A percentile compares a stretch with the other conserved stretches of the same genome.
Evolutionary conservation across 2,797 vertebrate species (phyloP).

Genomic region (Poeciliopsis gracilis): DNA sequence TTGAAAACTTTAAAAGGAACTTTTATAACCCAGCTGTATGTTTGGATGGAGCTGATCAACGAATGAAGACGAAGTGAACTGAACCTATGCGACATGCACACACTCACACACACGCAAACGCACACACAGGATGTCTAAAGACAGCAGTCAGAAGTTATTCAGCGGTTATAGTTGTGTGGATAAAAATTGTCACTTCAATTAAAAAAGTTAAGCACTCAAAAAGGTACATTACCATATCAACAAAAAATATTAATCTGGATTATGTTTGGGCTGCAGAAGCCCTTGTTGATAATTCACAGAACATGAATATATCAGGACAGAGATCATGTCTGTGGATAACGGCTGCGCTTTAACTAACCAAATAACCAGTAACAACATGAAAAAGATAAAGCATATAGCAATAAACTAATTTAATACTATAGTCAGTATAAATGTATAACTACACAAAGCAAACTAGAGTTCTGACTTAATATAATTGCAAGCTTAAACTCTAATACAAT

Average conservation of each 20-base stretch:
- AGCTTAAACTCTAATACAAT: background rate
- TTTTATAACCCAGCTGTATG: background rate
- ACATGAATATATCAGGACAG: background rate
- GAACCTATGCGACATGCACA: background rate
- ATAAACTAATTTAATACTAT: background rate
- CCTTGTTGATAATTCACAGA: background rate
- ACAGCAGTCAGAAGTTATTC: background rate
- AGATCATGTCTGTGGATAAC: background rate
- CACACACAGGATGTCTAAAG: background rate
- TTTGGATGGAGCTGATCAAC: background rate
- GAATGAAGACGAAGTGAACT: background rate
- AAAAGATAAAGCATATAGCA: background rate
- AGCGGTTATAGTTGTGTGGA: background rate
- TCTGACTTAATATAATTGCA: conserved; percentile 1
- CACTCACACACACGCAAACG: background rate
- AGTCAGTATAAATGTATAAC: background rate
- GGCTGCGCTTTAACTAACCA: background rate
- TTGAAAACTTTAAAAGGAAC: background rate
- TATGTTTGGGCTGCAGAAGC: background rate
- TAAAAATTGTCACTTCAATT: background rate
- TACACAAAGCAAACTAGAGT: background rate
- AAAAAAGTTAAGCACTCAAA: background rate
- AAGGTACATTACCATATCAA: background rate
- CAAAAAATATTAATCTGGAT: background rate
- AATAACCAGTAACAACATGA: background rate